Conservation (phyloP, 2,113 vertebrate genomes). For the Malurus elegans region DNA sequence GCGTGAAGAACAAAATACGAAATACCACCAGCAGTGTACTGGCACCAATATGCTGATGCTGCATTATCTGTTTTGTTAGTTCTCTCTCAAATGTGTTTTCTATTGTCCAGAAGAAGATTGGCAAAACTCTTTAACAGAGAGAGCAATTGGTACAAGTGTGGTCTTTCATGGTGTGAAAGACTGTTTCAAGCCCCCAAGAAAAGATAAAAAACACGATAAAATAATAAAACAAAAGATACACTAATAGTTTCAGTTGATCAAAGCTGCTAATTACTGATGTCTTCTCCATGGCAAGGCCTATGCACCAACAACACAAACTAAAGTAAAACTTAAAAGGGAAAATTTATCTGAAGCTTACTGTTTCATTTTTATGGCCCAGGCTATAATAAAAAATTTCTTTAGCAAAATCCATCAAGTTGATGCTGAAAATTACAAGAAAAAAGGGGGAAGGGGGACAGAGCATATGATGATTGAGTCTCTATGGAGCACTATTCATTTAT, state of each 20-base stretch:
- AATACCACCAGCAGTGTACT: not conserved
- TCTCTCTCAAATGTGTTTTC: not conserved
- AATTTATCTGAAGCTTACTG: not conserved
- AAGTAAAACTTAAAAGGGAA: not conserved
- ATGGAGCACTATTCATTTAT: not conserved
- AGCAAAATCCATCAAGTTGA: not conserved
- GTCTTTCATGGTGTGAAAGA: not conserved
- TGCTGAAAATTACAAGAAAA: not conserved
- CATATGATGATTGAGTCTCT: not conserved
- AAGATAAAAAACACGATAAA: not conserved
- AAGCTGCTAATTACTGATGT: no score
- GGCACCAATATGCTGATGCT: not conserved
- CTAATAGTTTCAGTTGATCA: not conserved
- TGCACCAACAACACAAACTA: not conserved
- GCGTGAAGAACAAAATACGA: not conserved
- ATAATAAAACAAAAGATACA: not conserved
- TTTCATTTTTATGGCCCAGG: not conserved
- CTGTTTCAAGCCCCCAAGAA: not conserved
- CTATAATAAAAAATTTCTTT: not conserved
- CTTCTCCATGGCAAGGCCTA: accelerated
- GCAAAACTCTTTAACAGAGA: not conserved
- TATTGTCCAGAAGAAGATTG: not conserved
- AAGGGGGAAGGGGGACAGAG: accelerated
- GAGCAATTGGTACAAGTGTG: not conserved
- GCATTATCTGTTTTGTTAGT: not conserved